Conservation (phyloP, 1,140 invertebrate genomes). For the Tenebrio molitor region DNA sequence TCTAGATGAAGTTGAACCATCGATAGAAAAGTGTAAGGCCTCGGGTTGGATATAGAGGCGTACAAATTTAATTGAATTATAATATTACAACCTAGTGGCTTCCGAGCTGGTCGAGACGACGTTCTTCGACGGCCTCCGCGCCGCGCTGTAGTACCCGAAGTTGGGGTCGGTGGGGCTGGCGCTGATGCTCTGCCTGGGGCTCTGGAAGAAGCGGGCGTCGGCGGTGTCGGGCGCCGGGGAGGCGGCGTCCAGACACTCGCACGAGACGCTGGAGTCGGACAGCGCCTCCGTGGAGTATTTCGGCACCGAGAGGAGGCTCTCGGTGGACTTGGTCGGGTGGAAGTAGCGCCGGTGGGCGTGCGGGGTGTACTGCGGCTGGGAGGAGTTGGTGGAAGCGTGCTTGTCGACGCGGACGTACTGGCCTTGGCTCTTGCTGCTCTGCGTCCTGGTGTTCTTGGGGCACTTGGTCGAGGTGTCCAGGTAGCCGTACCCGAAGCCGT, state of each 20-base stretch:
- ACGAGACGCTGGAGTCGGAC: conserved; percentile 76
- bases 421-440: conserved; percentile 51
- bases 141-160: conserved; percentile 69
- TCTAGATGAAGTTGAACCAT: conserved; percentile 7
- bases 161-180: conserved; percentile 66
- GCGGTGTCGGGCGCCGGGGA: conserved; percentile 59
- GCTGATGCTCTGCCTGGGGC: conserved; percentile 65
- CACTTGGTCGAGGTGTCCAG: conserved; percentile 71
- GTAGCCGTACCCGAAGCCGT: conserved; percentile 88
- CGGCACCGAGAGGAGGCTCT: conserved; percentile 78
- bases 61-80: conserved; percentile 21
- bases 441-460: conserved; percentile 59
- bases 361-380: conserved; percentile 66
- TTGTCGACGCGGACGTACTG: conserved; percentile 61
- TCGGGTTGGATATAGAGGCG: conserved; percentile 22
- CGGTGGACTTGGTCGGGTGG: conserved; percentile 82
- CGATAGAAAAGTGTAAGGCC: conserved; percentile 6
- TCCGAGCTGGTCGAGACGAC: conserved; percentile 71
- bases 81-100: conserved; percentile 70
- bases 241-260: conserved; percentile 74
- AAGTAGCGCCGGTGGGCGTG: conserved; percentile 69
- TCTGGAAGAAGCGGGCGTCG: conserved; percentile 68
- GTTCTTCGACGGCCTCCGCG: conserved; percentile 68
- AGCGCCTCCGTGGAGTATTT: conserved; percentile 72
- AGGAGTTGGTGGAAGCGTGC: conserved; percentile 43